A percentile compares a stretch with the other conserved stretches of the same genome.
Conservation (phyloP, 2,797 vertebrate species). For the Perdix hodgsoniae region DNA sequence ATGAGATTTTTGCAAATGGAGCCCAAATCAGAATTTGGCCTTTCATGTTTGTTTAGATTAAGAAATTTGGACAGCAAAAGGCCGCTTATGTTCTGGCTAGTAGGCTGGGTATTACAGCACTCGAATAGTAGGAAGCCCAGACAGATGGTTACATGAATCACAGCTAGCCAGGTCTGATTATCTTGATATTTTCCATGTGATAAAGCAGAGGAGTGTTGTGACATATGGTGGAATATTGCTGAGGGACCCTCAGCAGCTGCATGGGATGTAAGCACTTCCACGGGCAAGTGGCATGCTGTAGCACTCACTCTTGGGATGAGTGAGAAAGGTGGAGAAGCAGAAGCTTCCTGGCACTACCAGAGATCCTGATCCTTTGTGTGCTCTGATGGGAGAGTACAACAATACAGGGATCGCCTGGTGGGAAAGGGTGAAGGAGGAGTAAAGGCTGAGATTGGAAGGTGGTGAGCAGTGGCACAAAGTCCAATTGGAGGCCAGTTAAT, state of each 20-base stretch:
- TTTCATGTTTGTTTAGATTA: conserved; percentile 61
- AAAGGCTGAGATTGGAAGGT: not conserved
- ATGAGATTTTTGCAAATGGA: conserved; percentile 10
- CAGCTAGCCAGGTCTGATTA: conserved; percentile 50
- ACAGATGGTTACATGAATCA: conserved; percentile 66
- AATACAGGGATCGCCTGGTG: not conserved
- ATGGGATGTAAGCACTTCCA: not conserved
- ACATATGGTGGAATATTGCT: conserved; percentile 53
- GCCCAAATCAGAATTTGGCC: conserved; percentile 49
- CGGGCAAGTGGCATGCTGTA: not conserved
- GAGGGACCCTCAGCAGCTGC: conserved; percentile 45
- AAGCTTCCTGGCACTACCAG: not conserved
- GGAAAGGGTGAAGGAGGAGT: not conserved
- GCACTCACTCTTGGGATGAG: accelerated
- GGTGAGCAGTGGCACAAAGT: not conserved
- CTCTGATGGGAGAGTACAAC: not conserved
- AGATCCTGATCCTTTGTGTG: not conserved
- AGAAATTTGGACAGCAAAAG: conserved; percentile 63
- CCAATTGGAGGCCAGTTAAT: not conserved
- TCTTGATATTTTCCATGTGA: conserved; percentile 48
- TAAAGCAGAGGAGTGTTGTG: not conserved
- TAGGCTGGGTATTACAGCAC: conserved; percentile 24
- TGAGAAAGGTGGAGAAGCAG: not conserved
- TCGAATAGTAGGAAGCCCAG: conserved; percentile 17
- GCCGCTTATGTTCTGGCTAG: conserved; percentile 51